Evolutionary conservation across 2,888 invertebrate genomes (phyloP).

Genomic region (Anoplius nigerrimus): DNA sequence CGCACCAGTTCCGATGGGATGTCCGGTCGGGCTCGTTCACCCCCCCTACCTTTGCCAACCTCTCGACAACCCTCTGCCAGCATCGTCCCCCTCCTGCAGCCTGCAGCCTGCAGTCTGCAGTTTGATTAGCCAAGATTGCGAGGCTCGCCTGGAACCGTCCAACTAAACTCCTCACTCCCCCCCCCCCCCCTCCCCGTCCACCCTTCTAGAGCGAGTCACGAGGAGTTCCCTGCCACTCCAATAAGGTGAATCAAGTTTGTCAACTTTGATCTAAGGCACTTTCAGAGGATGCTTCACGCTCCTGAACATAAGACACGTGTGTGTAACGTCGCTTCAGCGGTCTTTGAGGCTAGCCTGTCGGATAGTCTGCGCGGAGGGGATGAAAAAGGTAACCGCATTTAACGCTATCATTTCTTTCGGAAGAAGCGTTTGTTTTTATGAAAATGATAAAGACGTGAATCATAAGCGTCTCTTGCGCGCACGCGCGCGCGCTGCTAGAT

Average conservation of each 20-base stretch:
- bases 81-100: no score
- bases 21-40: conserved; percentile 30
- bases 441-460: background rate
- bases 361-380: background rate
- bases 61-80: no score
- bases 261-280: conserved; percentile 64
- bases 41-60: no score
- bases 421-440: no score
- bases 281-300: conserved; percentile 37
- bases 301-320: conserved; percentile 42
- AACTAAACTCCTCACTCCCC: conserved; percentile 6
- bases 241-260: conserved; percentile 63
- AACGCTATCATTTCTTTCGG: no score
- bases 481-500: conserved; percentile 13
- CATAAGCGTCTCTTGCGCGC: background rate
- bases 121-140: conserved; percentile 55
- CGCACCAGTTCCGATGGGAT: conserved; percentile 24
- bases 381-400: background rate
- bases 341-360: background rate
- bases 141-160: conserved; percentile 23
- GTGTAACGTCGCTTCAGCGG: conserved; percentile 17
- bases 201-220: background rate
- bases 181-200: background rate
- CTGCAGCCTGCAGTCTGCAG: conserved; percentile 24
- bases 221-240: conserved; percentile 20